Conservation (phyloP, 2,797 vertebrate genomes). For the Eulemur rubriventer region DNA sequence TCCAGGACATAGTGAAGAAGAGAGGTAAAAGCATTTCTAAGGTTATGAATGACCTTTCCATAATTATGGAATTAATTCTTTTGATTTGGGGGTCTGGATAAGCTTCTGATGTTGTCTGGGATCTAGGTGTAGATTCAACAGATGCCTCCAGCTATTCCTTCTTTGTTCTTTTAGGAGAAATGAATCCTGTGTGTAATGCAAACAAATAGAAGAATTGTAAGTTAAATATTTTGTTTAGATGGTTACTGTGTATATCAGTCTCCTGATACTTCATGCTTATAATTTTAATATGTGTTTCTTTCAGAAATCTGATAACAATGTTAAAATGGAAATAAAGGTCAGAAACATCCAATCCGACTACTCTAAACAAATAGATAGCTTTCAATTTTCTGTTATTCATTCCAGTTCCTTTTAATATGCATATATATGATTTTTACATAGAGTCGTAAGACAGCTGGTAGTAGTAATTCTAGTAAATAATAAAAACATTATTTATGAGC, state of each 20-base stretch:
- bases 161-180: not conserved
- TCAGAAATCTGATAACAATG: not conserved
- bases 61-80: not conserved
- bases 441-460: not conserved
- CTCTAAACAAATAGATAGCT: not conserved
- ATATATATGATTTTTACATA: not conserved
- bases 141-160: not conserved
- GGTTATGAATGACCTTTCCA: not conserved
- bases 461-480: not conserved
- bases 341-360: not conserved
- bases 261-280: not conserved
- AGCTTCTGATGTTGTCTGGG: not conserved
- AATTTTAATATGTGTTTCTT: not conserved
- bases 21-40: not conserved
- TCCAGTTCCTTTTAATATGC: not conserved
- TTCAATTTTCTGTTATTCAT: not conserved
- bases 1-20: not conserved
- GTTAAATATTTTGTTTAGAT: not conserved
- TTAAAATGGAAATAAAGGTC: not conserved
- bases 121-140: not conserved
- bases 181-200: not conserved
- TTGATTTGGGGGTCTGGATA: not conserved
- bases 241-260: not conserved
- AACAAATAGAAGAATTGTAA: not conserved
- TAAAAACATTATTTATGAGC: not conserved